phyloP scores from a whole-genome alignment of 2,113 vertebrate species.

The Dromas ardeola region DNA sequence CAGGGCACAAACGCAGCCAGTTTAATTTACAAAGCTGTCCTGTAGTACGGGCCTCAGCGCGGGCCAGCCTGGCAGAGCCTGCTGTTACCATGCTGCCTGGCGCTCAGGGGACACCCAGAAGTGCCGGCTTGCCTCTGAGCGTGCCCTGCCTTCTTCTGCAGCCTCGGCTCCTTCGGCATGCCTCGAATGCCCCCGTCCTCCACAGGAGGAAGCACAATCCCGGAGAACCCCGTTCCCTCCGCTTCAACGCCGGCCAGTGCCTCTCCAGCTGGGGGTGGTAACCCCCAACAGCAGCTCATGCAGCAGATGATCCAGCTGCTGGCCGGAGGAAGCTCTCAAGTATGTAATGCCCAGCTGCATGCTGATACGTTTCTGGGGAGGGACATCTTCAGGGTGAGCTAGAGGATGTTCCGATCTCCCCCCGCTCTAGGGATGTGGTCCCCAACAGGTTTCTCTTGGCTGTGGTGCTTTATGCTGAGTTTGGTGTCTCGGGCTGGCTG shows the following conservation, averaged over 20 bases:
- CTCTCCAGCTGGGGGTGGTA: constrained; percentile 67
- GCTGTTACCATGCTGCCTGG: not conserved
- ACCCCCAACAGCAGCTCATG: constrained; percentile 80
- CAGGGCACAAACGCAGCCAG: fast-evolving
- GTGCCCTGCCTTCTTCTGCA: constrained; percentile 48
- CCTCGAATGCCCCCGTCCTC: constrained; percentile 87
- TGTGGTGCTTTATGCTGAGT: not conserved
- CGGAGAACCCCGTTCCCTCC: constrained; percentile 83
- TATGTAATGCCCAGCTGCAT: not conserved
- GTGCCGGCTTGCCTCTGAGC: not conserved
- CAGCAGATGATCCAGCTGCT: constrained; percentile 98
- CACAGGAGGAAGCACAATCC: constrained; percentile 86
- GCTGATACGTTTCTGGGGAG: not conserved
- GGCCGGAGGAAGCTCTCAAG: constrained; percentile 83
- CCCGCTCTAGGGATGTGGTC: fast-evolving
- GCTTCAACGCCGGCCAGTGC: constrained; percentile 81
- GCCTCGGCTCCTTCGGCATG: constrained; percentile 85
- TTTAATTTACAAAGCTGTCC: not conserved
- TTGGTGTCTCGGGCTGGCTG: not conserved
- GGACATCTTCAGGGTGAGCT: not conserved
- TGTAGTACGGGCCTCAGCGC: not conserved
- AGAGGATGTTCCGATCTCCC: not conserved
- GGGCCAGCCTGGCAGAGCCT: constrained; percentile 58
- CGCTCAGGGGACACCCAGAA: not conserved
- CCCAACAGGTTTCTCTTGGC: not conserved